Evolutionary conservation across 2,113 vertebrate genomes (phyloP), one percentile per base, ranked within the genome.

Genomic region (Otus sunia): DNA sequence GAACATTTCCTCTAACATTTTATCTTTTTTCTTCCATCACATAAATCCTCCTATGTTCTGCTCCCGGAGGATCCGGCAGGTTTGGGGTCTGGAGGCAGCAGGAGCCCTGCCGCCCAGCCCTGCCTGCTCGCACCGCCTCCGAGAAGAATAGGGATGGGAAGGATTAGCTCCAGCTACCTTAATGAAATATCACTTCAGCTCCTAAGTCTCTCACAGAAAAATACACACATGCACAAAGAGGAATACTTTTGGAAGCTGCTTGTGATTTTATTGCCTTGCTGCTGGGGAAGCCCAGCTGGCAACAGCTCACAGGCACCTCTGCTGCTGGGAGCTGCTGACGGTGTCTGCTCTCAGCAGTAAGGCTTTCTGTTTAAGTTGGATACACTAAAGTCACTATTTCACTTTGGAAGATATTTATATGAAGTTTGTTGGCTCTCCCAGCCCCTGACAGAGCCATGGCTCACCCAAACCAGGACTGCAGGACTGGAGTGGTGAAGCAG

Each of bases 1-100:
- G 37, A 73, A 34, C 32, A 80, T 94, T 95, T 96, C 63, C 71
- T 96, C 58, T 59, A 93, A 92, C 39, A 64, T 77, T 96, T 97
- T 95, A 94, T 96, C 74, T 91, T 77, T 88, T 82, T 81, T 45
- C 29, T 85, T 78, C 50, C n/a, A 86, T 96, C 87, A 9, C 49
- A 91, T 93, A 95, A 96, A 94, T 95, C 71, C 69, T 94, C 76
- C 84, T 95, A 36, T 79, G 90, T 87, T 86, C 71, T 1, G 9
- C n/a, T 96, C 89, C 43, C 4, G 1, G 30, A 52, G 53, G 86
- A 96, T 41, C 15, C 1, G 12, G 56, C 29, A 77, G 74, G 47
- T 89, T 84, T 95, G 69, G 91, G 72, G 66, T 67, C n/a, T 92
- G 67, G 88, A 91, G 50, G 87, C 29, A 55, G 68, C 15, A 25